These are phyloP conservation scores for Chaetodon trifasciatus DNA, from an alignment of 2,797 vertebrate species.

Conservation along the genomic window DNA sequence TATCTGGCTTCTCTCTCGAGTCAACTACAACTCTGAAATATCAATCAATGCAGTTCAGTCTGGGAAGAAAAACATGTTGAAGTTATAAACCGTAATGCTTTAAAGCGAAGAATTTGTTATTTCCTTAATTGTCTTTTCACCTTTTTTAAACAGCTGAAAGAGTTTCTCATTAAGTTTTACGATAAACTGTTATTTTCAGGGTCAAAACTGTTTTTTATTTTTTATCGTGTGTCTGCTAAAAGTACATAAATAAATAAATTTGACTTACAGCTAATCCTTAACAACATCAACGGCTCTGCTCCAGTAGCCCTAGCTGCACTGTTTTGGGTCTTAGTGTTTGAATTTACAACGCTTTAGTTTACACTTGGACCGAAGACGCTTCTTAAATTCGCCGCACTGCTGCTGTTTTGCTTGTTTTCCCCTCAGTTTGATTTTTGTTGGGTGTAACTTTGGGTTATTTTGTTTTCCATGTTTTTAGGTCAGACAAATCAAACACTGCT, in stretches of 20 bases:
- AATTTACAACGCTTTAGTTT: slow-evolving; percentile 3
- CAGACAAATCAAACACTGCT: slow-evolving; percentile 33
- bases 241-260: background rate
- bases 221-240: background rate
- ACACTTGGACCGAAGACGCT: background rate
- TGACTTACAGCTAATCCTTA: background rate
- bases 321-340: background rate
- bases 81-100: background rate
- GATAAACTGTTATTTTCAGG: background rate
- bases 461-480: slow-evolving; percentile 22
- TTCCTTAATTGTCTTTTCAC: background rate
- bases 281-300: background rate
- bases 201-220: background rate
- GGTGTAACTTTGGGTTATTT: background rate
- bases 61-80: background rate
- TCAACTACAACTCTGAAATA: slow-evolving; percentile 9
- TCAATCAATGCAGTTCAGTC: background rate
- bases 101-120: background rate
- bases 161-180: background rate
- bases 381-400: background rate
- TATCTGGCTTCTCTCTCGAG: slow-evolving; percentile 28
- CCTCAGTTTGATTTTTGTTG: background rate
- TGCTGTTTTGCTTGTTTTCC: background rate
- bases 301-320: background rate
- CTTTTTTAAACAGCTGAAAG: background rate